These are phyloP conservation scores for Gambelia wislizenii DNA, from an alignment of 2,797 vertebrate species.

Conservation along the genomic window DNA sequence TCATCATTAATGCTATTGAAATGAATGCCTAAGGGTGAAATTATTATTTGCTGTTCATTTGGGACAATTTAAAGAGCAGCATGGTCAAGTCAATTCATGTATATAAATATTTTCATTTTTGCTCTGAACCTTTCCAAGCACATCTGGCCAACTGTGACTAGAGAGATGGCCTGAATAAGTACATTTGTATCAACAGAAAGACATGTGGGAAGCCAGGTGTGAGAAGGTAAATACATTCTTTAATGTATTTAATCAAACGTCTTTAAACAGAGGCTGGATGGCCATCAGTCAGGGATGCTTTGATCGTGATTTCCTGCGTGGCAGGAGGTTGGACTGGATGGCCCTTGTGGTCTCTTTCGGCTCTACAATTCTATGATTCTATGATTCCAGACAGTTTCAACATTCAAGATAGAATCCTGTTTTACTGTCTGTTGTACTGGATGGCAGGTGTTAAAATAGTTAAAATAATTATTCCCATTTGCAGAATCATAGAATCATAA, in stretches of 20 bases:
- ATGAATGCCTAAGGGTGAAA: slow-evolving; percentile 32
- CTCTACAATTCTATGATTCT: too few species aligned
- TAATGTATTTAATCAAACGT: too few species aligned
- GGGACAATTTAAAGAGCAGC: slow-evolving; percentile 36
- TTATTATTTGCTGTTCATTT: slow-evolving; percentile 13
- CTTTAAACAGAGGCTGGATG: too few species aligned
- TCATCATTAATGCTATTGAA: slow-evolving; percentile 49
- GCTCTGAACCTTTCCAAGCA: background rate
- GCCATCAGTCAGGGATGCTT: too few species aligned
- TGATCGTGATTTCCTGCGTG: too few species aligned
- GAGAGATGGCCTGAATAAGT: background rate
- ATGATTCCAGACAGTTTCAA: background rate
- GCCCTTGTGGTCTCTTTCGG: too few species aligned
- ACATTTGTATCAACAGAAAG: background rate
- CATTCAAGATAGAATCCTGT: fast-evolving
- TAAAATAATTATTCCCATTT: too few species aligned
- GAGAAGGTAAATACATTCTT: background rate
- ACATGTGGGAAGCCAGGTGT: background rate
- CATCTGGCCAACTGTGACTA: background rate
- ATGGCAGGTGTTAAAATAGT: background rate
- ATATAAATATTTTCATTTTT: background rate
- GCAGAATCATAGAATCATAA: too few species aligned
- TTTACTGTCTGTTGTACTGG: background rate
- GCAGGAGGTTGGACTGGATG: too few species aligned
- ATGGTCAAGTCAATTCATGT: background rate